Conservation (phyloP, 2,888 invertebrate species). For the Camptogramma bilineatum region DNA sequence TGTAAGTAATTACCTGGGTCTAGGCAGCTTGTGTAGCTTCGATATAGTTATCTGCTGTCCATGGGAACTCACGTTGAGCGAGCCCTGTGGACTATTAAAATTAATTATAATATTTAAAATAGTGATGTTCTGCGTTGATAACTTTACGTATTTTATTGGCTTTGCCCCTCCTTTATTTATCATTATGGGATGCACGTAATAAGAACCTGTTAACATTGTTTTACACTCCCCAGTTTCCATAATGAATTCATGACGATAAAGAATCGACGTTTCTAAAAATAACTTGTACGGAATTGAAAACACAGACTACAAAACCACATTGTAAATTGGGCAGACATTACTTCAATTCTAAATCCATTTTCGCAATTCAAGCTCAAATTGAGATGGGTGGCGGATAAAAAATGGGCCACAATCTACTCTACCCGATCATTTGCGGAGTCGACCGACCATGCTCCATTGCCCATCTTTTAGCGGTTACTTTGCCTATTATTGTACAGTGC, state of each 20-base stretch:
- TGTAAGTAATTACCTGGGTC: conserved; percentile 21
- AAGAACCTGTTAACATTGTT: neutral
- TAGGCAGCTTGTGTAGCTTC: conserved; percentile 20
- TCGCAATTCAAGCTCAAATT: conserved; percentile 35
- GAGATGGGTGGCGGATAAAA: conserved; percentile 30
- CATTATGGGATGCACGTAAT: neutral
- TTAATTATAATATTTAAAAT: conserved; percentile 24
- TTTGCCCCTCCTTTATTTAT: neutral
- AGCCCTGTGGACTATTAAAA: conserved; percentile 19
- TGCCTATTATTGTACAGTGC: conserved; percentile 17
- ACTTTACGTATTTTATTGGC: neutral
- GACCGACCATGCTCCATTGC: conserved; percentile 43
- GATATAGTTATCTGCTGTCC: conserved; percentile 22
- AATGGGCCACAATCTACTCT: conserved; percentile 26
- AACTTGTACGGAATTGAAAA: neutral
- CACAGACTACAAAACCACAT: neutral
- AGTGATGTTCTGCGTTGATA: neutral
- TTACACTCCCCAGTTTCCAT: neutral
- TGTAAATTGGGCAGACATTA: conserved; percentile 21
- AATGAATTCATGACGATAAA: neutral
- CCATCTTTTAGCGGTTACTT: conserved; percentile 39
- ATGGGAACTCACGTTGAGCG: conserved; percentile 26
- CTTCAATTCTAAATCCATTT: conserved; percentile 38
- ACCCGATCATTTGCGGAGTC: conserved; percentile 39
- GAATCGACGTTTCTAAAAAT: neutral